A percentile compares a stretch with the other conserved stretches of the same genome.
Conservation (phyloP, 2,888 invertebrate species). For the Nezara viridula region DNA sequence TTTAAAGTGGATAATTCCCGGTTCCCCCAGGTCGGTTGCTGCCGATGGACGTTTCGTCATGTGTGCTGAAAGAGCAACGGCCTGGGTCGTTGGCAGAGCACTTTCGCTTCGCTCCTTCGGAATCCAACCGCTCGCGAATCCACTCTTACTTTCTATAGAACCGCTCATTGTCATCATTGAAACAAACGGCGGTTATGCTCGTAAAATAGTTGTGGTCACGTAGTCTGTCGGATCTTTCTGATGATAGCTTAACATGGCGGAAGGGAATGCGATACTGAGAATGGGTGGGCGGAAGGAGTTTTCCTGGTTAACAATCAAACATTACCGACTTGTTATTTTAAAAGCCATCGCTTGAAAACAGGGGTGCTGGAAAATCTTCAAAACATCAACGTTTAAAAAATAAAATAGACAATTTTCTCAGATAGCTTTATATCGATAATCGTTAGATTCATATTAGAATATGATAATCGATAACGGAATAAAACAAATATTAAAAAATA, state of each 20-base stretch:
- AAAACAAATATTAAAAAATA: too few relatives aligned
- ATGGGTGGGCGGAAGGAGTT: background rate
- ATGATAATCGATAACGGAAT: too few relatives aligned
- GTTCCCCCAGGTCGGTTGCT: background rate
- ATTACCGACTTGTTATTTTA: background rate
- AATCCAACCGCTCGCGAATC: conserved; percentile 19
- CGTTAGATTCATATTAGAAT: too few relatives aligned
- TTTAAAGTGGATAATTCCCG: background rate
- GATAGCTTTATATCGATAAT: too few relatives aligned
- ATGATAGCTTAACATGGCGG: conserved; percentile 18
- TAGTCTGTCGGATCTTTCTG: background rate
- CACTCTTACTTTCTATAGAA: conserved; percentile 33
- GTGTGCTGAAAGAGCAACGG: conserved; percentile 32
- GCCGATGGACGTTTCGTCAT: conserved; percentile 28
- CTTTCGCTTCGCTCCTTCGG: conserved; percentile 15
- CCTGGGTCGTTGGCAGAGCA: conserved; percentile 9
- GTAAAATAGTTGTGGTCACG: conserved; percentile 26
- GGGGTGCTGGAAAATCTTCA: too few relatives aligned
- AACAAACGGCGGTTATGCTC: conserved; percentile 3
- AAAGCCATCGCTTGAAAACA: background rate
- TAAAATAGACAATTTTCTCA: too few relatives aligned
- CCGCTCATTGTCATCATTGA: conserved; percentile 13
- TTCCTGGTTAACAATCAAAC: background rate
- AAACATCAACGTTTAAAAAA: too few relatives aligned
- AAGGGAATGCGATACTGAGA: background rate